Base-by-base conservation (phyloP, 2,113 vertebrate species). In the Pygoscelis antarcticus region DNA sequence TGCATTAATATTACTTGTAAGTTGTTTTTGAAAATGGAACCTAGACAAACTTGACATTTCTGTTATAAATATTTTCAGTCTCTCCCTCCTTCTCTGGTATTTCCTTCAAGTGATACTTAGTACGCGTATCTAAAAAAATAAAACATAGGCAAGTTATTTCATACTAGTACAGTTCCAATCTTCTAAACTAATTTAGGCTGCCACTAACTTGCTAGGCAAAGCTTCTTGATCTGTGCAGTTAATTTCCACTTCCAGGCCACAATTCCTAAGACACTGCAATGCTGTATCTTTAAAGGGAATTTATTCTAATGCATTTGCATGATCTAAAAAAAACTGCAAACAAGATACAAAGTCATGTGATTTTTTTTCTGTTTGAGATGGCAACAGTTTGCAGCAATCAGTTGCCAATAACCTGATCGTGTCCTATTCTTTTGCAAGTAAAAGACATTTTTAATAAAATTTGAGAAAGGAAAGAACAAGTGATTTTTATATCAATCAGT, bases 71-170 rank as follows among this genome's bases (percentile, higher is more conserved):
- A 65, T 76, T 64, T 93, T 74, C 47, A 42, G 3, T 52, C 32
- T 84, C 44, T 42, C 6, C 12, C 9, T 82, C 18, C 10, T 82
- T n/a, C 30, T 79, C 18, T 74, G 11, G 4, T 34, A 60, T 22
- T 54, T 40, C 4, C 4, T 91, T 60, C 14, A 75, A 93, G 10
- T 12, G 32, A 30, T 54, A 80, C 12, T 64, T 47, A 21, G 9
- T 26, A 49, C 4, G 42, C 0, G 5, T 19, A 54, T 20, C 2
- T 1, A 6, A 55, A 68, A 40, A 30, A 2, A 25, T n/a, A 6
- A 25, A 9, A 36, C 9, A 11, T 3, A 61, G 1, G 1, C 12
- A 83, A 75, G 5, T 2, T 55, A 69, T 88, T 76, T 69, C 18
- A 46, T 34, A 49, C 9, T 21, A 40, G 6, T 10, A 38, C 1